A percentile compares a stretch with the other conserved stretches of the same genome.
Evolutionary conservation across 2,113 vertebrate species (phyloP).

Genomic region (Hypanus sabinus): DNA sequence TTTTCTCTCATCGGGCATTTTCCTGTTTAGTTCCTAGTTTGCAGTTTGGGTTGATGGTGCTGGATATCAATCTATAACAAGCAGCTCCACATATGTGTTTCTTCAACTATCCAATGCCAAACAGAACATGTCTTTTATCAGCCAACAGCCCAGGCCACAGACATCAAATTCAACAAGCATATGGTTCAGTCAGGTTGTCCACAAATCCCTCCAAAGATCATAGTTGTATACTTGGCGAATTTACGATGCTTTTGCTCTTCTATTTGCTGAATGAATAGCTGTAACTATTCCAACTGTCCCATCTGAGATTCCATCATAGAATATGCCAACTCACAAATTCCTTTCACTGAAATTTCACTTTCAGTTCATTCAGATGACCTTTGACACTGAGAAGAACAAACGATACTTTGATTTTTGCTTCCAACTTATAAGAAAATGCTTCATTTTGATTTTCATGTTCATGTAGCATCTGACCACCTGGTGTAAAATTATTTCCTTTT

Average conservation of each 20-base stretch:
- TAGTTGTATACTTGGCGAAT: not conserved
- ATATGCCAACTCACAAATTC: not conserved
- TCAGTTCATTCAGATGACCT: not conserved
- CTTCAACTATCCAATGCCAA: no score
- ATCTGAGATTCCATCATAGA: not conserved
- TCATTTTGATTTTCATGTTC: not conserved
- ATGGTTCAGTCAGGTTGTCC: not conserved
- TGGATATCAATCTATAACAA: no score
- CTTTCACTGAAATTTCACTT: not conserved
- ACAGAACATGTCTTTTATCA: not conserved
- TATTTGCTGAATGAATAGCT: not conserved
- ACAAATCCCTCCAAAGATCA: not conserved
- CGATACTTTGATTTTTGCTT: not conserved
- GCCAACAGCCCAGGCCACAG: no score
- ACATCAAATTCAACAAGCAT: not conserved
- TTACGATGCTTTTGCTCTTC: not conserved
- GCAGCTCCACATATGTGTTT: no score
- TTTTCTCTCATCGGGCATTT: not conserved
- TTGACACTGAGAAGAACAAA: not conserved
- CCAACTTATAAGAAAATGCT: not conserved
- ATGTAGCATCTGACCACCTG: not conserved
- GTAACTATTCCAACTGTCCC: no score
- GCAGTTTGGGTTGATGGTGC: not conserved
- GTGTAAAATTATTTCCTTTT: not conserved
- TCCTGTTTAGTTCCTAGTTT: not conserved